Conservation (phyloP, 2,113 vertebrate species). For the Mellivora capensis region DNA sequence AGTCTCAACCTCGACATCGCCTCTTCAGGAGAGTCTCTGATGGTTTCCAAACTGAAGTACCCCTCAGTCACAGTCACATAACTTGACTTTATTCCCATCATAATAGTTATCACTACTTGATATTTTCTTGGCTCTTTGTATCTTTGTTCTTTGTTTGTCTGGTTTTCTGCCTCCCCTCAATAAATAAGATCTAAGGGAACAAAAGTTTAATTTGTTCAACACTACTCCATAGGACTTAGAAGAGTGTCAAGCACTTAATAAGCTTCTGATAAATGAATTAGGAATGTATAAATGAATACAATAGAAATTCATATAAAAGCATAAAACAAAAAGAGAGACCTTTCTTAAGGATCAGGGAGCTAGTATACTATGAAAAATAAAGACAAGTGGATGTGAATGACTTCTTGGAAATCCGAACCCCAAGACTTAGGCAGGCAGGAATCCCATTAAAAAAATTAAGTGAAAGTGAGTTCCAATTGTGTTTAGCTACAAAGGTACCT, state of each 20-base stretch:
- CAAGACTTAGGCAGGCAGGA: not conserved
- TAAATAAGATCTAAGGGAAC: not conserved
- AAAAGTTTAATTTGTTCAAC: not conserved
- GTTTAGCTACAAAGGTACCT: not conserved
- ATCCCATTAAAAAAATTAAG: not conserved
- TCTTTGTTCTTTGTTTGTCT: not conserved
- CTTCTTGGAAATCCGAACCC: not conserved
- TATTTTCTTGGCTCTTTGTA: not conserved
- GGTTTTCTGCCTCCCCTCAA: not conserved
- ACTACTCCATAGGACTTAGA: not conserved
- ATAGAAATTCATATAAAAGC: not conserved
- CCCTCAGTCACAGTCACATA: no score
- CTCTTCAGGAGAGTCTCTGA: not conserved
- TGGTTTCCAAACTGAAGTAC: not conserved
- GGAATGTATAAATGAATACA: not conserved
- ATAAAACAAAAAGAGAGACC: not conserved
- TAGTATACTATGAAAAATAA: not conserved
- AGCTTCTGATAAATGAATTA: not conserved
- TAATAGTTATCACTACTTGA: not conserved
- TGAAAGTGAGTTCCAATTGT: not conserved
- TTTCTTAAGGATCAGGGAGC: not conserved
- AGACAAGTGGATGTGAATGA: not conserved
- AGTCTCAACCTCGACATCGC: not conserved
- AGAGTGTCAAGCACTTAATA: no score
- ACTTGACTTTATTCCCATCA: not conserved